phyloP scores from a whole-genome alignment of 1,140 invertebrate genomes.

The Hylyphantes graminicola region DNA sequence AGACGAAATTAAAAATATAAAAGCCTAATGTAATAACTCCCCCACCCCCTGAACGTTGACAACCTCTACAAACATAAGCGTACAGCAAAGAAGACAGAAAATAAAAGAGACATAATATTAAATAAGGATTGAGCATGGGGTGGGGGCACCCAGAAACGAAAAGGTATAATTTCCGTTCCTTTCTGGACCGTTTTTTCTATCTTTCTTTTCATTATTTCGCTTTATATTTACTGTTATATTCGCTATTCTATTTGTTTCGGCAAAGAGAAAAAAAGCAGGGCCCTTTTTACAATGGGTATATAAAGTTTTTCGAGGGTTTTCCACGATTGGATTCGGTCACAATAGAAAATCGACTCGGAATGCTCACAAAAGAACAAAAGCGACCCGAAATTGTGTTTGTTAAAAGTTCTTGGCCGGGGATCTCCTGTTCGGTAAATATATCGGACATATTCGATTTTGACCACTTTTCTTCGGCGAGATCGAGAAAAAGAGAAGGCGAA shows the following conservation, averaged over 20 bases:
- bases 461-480: neutral
- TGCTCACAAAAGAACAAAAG: conserved; percentile 10
- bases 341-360: conserved; percentile 36
- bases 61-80: conserved; percentile 27
- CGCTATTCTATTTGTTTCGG: conserved; percentile 40
- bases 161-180: conserved; percentile 52
- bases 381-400: conserved; percentile 41
- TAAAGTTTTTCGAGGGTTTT: conserved; percentile 32
- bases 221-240: neutral
- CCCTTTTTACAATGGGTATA: conserved; percentile 23
- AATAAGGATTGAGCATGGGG: conserved; percentile 40
- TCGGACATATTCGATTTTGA: conserved; percentile 29
- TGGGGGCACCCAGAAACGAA: conserved; percentile 15
- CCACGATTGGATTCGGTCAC: conserved; percentile 7
- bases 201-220: neutral
- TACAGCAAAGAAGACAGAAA: neutral
- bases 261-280: too few species aligned
- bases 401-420: conserved; percentile 21
- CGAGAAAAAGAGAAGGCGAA: neutral
- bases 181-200: neutral
- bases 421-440: conserved; percentile 22
- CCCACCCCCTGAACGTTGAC: conserved; percentile 29
- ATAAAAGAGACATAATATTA: conserved; percentile 40
- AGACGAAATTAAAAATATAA: conserved; percentile 57
- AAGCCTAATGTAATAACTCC: conserved; percentile 54